Evolutionary conservation across 2,888 invertebrate genomes (phyloP).

Genomic region (Tridacna gigas): DNA sequence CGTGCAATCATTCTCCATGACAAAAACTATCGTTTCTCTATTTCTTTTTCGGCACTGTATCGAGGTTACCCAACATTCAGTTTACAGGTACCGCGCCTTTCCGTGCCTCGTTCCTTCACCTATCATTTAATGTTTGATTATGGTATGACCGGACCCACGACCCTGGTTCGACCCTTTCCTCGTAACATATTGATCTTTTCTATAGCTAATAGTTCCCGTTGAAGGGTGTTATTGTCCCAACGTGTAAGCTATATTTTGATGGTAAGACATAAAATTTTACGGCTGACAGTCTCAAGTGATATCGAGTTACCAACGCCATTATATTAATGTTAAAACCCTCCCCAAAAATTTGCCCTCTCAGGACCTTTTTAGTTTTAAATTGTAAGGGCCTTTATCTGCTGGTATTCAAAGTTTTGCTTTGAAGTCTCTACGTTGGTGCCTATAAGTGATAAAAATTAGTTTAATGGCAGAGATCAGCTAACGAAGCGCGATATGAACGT

Average conservation of each 20-base stretch:
- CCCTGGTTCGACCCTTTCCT: slow-evolving; percentile 22
- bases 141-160: slow-evolving; percentile 19
- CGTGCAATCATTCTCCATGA: too few species aligned
- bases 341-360: slow-evolving; percentile 47
- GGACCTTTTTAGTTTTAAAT: slow-evolving; percentile 28
- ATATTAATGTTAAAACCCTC: slow-evolving; percentile 47
- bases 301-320: slow-evolving; percentile 45
- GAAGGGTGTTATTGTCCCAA: slow-evolving; percentile 40
- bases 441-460: slow-evolving; percentile 63
- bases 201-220: slow-evolving; percentile 37
- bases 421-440: slow-evolving; percentile 48
- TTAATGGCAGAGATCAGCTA: slow-evolving; percentile 58
- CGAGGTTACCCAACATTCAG: too few species aligned
- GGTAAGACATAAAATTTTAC: slow-evolving; percentile 55
- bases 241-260: slow-evolving; percentile 47
- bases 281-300: slow-evolving; percentile 39
- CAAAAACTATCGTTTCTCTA: too few species aligned
- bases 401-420: slow-evolving; percentile 54
- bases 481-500: slow-evolving; percentile 39
- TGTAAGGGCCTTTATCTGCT: slow-evolving; percentile 40
- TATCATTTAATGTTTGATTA: slow-evolving; percentile 30
- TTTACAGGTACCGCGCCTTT: background rate
- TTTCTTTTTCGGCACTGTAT: too few species aligned
- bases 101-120: slow-evolving; percentile 14
- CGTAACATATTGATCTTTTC: slow-evolving; percentile 45